Conservation (phyloP, 2,888 invertebrate species). For the Lithophane socia region DNA sequence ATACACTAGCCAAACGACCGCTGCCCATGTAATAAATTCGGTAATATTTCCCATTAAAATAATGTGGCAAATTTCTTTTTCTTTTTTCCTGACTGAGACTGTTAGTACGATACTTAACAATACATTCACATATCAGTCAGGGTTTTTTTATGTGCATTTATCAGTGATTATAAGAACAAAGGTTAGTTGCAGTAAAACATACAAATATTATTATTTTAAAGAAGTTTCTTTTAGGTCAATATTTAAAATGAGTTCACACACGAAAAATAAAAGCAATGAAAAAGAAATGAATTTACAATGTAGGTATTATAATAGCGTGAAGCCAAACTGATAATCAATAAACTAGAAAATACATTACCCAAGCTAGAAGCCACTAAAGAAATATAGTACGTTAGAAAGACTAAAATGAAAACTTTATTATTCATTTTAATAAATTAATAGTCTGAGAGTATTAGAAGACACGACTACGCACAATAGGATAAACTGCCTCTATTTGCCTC, state of each 20-base stretch:
- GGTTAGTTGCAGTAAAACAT: neutral
- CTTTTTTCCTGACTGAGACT: too few species aligned
- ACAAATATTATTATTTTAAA: neutral
- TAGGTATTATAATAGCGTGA: too few species aligned
- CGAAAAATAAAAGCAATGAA: neutral
- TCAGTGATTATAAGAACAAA: neutral
- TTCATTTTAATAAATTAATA: conserved; percentile 32
- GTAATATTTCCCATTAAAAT: too few species aligned
- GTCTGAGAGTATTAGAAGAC: conserved; percentile 7
- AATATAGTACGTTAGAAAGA: conserved; percentile 37
- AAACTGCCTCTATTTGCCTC: conserved; percentile 6
- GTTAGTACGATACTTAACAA: too few species aligned
- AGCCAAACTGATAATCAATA: neutral
- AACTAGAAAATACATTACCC: conserved; percentile 38
- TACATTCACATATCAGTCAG: too few species aligned
- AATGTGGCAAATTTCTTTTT: too few species aligned
- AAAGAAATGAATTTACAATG: neutral
- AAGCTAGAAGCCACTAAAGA: conserved; percentile 25
- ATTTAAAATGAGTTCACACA: neutral
- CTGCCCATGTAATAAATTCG: too few species aligned
- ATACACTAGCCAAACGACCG: too few species aligned
- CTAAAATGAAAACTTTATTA: conserved; percentile 19
- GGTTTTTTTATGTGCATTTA: too few species aligned
- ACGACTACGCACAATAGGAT: conserved; percentile 44
- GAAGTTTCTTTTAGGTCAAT: neutral